Conservation (phyloP, 2,113 vertebrate genomes). For the Ictidomys tridecemlineatus region DNA sequence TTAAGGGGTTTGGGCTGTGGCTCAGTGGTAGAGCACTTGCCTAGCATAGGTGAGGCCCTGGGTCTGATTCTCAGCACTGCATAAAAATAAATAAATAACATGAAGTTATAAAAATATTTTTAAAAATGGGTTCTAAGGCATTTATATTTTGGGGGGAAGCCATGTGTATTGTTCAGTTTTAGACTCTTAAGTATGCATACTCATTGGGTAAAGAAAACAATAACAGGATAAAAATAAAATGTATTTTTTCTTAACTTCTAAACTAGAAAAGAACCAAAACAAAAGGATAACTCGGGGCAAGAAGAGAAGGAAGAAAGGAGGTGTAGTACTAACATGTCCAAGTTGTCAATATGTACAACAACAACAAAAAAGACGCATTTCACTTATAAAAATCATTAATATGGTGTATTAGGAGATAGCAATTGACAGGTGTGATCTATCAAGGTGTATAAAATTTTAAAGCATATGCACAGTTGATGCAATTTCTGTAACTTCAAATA, state of each 20-base stretch:
- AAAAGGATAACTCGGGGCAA: not conserved
- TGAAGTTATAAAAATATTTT: no score
- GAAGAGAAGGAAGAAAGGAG: not conserved
- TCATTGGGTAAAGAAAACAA: not conserved
- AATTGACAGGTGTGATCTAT: not conserved
- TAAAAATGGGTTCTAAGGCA: not conserved
- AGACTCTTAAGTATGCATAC: not conserved
- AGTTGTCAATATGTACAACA: not conserved
- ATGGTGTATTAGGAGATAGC: not conserved
- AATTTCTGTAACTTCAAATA: not conserved
- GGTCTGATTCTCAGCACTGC: no score
- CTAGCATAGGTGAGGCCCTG: no score
- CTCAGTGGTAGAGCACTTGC: no score
- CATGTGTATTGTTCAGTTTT: not conserved
- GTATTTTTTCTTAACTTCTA: not conserved
- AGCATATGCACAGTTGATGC: not conserved
- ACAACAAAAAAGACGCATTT: not conserved
- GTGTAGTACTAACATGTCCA: not conserved
- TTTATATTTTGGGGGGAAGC: not conserved
- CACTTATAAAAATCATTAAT: not conserved
- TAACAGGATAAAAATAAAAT: not conserved
- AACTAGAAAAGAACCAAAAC: not conserved
- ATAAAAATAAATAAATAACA: no score
- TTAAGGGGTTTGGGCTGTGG: no score
- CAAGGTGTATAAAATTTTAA: not conserved